phyloP scores from a whole-genome alignment of 2,888 invertebrate species.

The Acleris laterana region DNA sequence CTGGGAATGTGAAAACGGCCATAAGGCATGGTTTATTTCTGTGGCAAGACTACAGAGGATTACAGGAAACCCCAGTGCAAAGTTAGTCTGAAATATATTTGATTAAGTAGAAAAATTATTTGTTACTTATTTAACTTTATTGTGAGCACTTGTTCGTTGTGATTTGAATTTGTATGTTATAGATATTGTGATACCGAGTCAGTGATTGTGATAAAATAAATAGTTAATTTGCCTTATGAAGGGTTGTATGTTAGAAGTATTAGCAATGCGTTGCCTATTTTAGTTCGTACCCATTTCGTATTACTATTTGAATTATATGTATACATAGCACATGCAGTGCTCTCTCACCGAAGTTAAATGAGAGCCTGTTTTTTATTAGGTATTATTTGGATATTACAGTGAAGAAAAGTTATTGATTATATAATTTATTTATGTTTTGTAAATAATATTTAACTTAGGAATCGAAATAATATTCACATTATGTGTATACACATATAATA shows the following conservation, averaged over 20 bases:
- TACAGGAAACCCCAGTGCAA: conserved; percentile 4
- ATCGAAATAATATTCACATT: background rate
- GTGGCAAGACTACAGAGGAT: background rate
- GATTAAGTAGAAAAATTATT: conserved; percentile 20
- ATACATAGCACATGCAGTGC: background rate
- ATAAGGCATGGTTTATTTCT: too few relatives aligned
- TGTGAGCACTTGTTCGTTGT: conserved; percentile 21
- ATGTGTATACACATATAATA: background rate
- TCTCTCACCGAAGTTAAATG: background rate
- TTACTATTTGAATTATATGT: background rate
- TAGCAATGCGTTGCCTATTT: background rate
- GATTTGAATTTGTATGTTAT: conserved; percentile 23
- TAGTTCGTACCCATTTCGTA: background rate
- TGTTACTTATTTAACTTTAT: conserved; percentile 18
- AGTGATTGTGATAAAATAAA: conserved; percentile 48
- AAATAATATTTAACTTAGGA: background rate
- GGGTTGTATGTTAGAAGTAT: conserved; percentile 17
- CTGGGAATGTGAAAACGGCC: too few relatives aligned
- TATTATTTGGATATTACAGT: too few relatives aligned
- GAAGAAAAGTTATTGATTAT: too few relatives aligned
- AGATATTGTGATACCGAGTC: conserved; percentile 44
- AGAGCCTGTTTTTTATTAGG: background rate
- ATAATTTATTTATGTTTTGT: background rate
- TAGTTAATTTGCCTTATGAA: conserved; percentile 17
- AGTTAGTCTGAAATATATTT: conserved; percentile 5